Evolutionary conservation across 2,797 vertebrate species (phyloP).

Genomic region (Acanthurus lineatus): DNA sequence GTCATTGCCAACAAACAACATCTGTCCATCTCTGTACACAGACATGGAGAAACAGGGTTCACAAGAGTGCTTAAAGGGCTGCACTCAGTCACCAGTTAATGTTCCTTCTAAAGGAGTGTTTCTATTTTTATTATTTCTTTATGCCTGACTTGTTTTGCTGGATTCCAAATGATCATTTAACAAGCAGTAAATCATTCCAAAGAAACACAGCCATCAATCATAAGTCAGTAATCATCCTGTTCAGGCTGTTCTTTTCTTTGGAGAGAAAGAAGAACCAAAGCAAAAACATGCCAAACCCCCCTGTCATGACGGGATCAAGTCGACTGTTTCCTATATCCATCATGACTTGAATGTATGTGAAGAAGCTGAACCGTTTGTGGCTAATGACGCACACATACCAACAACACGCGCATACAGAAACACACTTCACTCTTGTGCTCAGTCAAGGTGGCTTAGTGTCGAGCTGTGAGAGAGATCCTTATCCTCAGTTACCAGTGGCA

Average conservation of each 20-base stretch:
- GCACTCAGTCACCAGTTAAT: neutral
- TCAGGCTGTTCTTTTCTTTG: neutral
- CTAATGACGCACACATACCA: slow-evolving; percentile 41
- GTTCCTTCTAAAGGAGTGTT: slow-evolving; percentile 20
- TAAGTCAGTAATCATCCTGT: neutral
- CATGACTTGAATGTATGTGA: slow-evolving; percentile 7
- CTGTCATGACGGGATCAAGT: neutral
- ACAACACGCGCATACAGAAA: neutral
- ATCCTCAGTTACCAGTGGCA: slow-evolving; percentile 60
- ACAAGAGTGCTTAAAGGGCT: slow-evolving; percentile 11
- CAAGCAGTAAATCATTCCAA: neutral
- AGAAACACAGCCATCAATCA: neutral
- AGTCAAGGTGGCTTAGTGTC: slow-evolving; percentile 30
- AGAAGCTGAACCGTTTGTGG: neutral
- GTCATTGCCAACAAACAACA: slow-evolving; percentile 43
- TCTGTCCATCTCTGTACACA: slow-evolving; percentile 35
- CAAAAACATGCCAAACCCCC: neutral
- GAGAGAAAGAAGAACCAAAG: too few relatives aligned
- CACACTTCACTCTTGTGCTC: slow-evolving; percentile 37
- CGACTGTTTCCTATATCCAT: slow-evolving; percentile 1
- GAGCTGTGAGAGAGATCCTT: slow-evolving; percentile 33
- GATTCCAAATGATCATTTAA: slow-evolving; percentile 8
- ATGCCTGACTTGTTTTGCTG: slow-evolving; percentile 28
- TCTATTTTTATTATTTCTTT: neutral
- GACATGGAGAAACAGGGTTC: slow-evolving; percentile 20